Conservation (phyloP, 2,113 vertebrate genomes). For the Grus americana region DNA sequence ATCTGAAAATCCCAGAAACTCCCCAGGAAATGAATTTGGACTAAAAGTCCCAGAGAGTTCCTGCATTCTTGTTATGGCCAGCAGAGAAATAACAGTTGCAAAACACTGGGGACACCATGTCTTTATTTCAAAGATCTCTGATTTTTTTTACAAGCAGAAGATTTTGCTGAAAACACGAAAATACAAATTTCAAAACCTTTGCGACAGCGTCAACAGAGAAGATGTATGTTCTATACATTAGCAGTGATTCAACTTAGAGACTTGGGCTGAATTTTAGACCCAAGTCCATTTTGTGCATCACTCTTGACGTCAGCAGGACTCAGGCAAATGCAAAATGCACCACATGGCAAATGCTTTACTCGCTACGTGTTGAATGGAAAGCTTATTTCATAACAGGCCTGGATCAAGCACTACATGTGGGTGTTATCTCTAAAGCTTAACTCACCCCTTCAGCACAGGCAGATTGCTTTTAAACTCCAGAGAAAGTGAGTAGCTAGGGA, state of each 20-base stretch:
- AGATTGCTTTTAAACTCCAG: constrained; percentile 24
- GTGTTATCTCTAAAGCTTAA: constrained; percentile 15
- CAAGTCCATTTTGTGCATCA: neutral
- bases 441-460: neutral
- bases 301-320: neutral
- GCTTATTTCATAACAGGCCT: neutral
- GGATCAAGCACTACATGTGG: neutral
- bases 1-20: neutral
- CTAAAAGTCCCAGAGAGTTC: neutral
- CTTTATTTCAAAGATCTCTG: neutral
- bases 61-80: neutral
- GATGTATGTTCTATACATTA: rapidly evolving
- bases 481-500: constrained; percentile 7
- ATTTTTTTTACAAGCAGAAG: neutral
- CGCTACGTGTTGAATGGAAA: neutral
- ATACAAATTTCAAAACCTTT: neutral
- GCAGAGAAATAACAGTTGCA: neutral
- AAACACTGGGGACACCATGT: rapidly evolving
- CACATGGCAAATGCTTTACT: neutral
- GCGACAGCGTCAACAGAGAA: neutral
- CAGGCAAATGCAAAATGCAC: neutral
- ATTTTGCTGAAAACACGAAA: neutral
- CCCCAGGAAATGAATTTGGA: neutral
- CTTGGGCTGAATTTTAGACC: neutral
- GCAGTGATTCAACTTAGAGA: neutral